Base-by-base conservation (phyloP, 1,140 invertebrate genomes). In the Manduca sexta region DNA sequence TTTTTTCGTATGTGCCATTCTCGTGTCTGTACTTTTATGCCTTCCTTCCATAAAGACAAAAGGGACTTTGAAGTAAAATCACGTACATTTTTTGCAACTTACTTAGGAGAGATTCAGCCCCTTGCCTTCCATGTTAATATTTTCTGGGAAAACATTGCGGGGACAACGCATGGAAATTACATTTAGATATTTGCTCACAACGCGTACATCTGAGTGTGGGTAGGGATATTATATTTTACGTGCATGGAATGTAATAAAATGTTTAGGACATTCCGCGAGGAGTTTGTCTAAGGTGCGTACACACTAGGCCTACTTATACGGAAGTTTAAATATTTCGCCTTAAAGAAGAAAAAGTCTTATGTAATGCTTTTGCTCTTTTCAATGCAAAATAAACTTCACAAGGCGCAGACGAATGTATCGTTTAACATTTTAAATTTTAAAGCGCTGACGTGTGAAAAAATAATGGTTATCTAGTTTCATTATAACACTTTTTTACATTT, bases 71-170 rank as follows among this genome's bases (percentile, higher is more conserved):
- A 84, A 84, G 79, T 84, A 82, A 84, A 84, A 85, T 85, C 81
- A 85, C 81, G 81, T 85, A 85, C 74, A 83, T 83, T 84, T 84
- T 82, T 84, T 84, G 77, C 79, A 84, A 84, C 79, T 84, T 84
- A 84, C 81, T 84, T 84, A 84, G 77, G 77, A 80, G 73, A 81
- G 79, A 84, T 78, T 76, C 77, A 80, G 77, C 77, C 81, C 77
- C 77, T 80, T 78, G 75, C 67, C 68, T 80, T 77, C 67, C 69
- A 82, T 83, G 81, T 84, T 83, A 83, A 84, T 84, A 83, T 84
- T 84, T 84, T 84, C 71, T 84, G 77, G 80, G 75, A 80, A 83
- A 83, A 82, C 78, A 81, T 84, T 82, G 76, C 69, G 77, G 73
- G 74, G 81, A 83, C 81, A 74, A 80, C 77, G 76, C 74, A 84